Base-by-base conservation (phyloP, 2,113 vertebrate species). In the Bufo bufo region DNA sequence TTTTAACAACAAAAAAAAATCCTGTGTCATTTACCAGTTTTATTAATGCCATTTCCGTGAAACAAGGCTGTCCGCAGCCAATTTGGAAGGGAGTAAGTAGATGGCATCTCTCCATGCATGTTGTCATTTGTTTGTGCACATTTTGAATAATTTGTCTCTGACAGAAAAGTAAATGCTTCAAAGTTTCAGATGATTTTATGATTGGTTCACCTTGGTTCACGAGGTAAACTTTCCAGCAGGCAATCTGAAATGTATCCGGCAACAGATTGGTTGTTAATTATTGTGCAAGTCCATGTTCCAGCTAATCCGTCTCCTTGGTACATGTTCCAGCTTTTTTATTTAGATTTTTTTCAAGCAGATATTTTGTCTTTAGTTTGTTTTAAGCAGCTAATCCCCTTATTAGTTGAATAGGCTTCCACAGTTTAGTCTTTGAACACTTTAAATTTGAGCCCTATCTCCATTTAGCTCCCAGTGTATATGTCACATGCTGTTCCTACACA, bases 101-200 rank as follows among this genome's bases (percentile, higher is more conserved):
- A 66, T 84, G 87, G 87, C 87, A 43, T 78, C 23, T 43, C 82
- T 89, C 81, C 87, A 89, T 56, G 17, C 16, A 84, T 89, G 87
- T 84, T 88, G 87, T 88, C 87, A 89, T 89, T 89, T 89, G 82
- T 89, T 89, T 89, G 79, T 89, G 87, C 87, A 89, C 87, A 89
- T 89, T 89, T 89, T 84, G 81, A 84, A 61, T 82, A 89, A 84
- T 89, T 84, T 89, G 87, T 84, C 82, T 58, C 50, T 78, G 74
- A 89, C 58, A 84, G 82, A 89, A 84, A 89, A 84, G 72, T 69
- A 78, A 84, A 49, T 11, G 72, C 47, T 89, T 89, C 52, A 43
- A 81, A 81, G 77, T 52, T 33, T 69, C 5, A 33, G 82, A 80
- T 69, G 61, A 20, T 56, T 89, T 89, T 84, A 65, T 89, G 78